Percentiles rank a stretch among this genome's conserved stretches.
phyloP scores from a whole-genome alignment of 1,140 invertebrate genomes.

The Charaxes varanes region DNA sequence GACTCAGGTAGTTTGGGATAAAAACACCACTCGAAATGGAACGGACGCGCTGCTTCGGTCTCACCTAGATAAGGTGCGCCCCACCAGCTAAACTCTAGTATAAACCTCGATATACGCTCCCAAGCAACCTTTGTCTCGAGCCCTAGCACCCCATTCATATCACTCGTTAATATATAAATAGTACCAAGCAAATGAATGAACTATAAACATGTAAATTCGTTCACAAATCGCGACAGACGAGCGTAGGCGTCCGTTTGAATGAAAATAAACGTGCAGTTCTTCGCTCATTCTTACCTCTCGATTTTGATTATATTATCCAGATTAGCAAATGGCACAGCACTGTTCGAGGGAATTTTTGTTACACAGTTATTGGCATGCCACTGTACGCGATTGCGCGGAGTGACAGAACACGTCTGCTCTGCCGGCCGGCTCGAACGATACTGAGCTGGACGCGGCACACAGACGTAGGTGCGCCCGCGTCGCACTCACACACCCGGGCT shows the following conservation, averaged over 20 bases:
- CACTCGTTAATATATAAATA: slow-evolving; percentile 61
- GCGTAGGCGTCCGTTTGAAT: slow-evolving; percentile 66
- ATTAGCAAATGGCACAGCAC: slow-evolving; percentile 59
- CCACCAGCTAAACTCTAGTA: too few species aligned
- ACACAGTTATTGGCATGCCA: slow-evolving; percentile 56
- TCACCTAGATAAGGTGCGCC: slow-evolving; percentile 63
- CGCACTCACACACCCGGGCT: slow-evolving; percentile 44
- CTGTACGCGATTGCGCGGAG: slow-evolving; percentile 32
- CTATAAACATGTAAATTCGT: slow-evolving; percentile 69
- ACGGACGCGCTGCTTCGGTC: slow-evolving; percentile 48
- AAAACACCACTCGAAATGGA: slow-evolving; percentile 66
- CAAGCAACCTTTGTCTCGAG: slow-evolving; percentile 32
- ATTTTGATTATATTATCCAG: slow-evolving; percentile 67
- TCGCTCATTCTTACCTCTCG: slow-evolving; percentile 53
- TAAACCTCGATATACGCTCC: slow-evolving; percentile 18
- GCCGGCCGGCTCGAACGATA: slow-evolving; percentile 43
- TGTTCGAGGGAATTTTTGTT: slow-evolving; percentile 29
- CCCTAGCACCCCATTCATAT: slow-evolving; percentile 42
- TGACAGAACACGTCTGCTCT: slow-evolving; percentile 23
- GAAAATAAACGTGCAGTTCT: slow-evolving; percentile 65
- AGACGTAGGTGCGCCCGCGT: slow-evolving; percentile 45
- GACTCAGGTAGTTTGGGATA: slow-evolving; percentile 66
- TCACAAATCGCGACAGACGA: slow-evolving; percentile 61
- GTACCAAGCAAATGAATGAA: slow-evolving; percentile 56
- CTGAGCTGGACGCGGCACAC: slow-evolving; percentile 34